These are phyloP conservation scores for Talpa occidentalis DNA, from an alignment of 2,113 vertebrate genomes.

Conservation along the genomic window DNA sequence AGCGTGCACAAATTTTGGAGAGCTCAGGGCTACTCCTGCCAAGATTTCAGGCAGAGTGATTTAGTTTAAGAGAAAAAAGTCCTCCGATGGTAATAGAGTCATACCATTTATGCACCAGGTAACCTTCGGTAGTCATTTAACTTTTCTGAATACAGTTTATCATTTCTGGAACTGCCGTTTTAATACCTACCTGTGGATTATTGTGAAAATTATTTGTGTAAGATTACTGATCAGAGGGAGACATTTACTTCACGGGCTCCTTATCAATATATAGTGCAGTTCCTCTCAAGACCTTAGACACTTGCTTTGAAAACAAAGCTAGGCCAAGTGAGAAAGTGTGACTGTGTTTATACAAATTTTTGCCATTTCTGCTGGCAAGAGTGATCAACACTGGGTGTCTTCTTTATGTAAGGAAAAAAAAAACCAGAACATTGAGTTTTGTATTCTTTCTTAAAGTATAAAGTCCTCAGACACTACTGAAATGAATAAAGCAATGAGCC, in stretches of 20 bases:
- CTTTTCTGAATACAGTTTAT: slow-evolving; percentile 16
- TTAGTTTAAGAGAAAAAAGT: not conserved
- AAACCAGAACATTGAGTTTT: not conserved
- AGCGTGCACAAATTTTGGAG: not conserved
- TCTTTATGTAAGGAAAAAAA: not conserved
- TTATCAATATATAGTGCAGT: not conserved
- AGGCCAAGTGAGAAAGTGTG: not conserved
- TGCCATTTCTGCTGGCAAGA: not conserved
- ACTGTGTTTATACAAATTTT: not conserved
- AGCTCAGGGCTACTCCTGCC: not conserved
- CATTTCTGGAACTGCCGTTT: not conserved
- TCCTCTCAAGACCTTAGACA: not conserved
- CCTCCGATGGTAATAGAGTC: not conserved
- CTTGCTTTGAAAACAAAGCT: slow-evolving; percentile 26
- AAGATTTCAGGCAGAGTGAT: not conserved
- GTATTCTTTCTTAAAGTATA: not conserved
- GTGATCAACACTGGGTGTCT: not conserved
- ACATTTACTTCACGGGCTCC: not conserved
- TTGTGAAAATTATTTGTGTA: not conserved
- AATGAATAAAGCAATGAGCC: not conserved
- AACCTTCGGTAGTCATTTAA: not conserved
- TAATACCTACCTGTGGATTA: not conserved
- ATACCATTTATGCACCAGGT: not conserved
- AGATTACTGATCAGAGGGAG: not conserved
- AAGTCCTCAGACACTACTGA: not conserved